These are phyloP conservation scores for Pangasius sanitwongsei DNA, from an alignment of 2,797 vertebrate species.

Conservation along the genomic window DNA sequence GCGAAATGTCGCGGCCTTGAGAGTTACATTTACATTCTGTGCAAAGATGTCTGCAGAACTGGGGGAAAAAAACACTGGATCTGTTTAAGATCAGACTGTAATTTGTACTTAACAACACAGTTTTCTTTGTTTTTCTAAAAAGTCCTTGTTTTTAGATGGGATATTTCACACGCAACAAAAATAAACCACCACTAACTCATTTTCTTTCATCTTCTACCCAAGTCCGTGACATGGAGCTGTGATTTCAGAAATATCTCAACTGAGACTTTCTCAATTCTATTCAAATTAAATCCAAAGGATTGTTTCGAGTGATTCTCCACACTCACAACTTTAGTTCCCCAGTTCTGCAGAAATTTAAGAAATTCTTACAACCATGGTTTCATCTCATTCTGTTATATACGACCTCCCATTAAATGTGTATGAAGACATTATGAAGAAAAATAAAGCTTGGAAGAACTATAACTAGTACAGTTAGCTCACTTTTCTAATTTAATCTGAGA, in stretches of 20 bases:
- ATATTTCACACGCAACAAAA: neutral
- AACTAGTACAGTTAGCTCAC: no score
- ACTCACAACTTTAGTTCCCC: no score
- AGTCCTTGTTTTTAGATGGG: neutral
- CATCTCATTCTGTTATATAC: neutral
- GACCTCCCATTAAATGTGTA: no score
- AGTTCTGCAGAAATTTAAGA: no score
- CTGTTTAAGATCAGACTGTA: neutral
- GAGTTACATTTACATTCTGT: conserved; percentile 19
- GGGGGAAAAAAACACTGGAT: neutral
- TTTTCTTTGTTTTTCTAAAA: neutral
- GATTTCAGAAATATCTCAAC: neutral
- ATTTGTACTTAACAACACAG: neutral
- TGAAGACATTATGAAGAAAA: no score
- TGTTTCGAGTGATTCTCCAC: neutral
- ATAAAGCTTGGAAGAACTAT: no score
- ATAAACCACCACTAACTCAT: neutral
- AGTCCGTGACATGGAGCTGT: neutral
- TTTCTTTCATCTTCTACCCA: neutral
- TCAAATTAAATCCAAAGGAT: neutral
- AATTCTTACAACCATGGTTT: neutral
- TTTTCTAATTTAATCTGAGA: neutral
- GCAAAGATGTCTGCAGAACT: neutral
- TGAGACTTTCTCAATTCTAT: neutral
- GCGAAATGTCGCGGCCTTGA: neutral